A percentile compares a stretch with the other conserved stretches of the same genome.
phyloP scores from a whole-genome alignment of 1,140 invertebrate species.

The Phthorimaea operculella region DNA sequence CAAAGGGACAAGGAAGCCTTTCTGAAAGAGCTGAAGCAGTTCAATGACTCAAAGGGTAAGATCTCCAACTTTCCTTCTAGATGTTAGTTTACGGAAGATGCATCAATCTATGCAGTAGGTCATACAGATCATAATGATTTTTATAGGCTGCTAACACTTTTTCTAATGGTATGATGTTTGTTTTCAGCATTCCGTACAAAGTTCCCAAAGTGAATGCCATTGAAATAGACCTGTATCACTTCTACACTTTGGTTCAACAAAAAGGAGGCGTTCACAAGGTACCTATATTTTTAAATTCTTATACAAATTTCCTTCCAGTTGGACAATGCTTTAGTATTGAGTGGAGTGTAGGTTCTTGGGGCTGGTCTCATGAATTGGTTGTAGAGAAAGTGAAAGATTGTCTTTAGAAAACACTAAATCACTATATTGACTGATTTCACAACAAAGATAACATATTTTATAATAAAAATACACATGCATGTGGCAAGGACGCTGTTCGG shows the following conservation, averaged over 20 bases:
- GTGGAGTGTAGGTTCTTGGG: too few relatives aligned
- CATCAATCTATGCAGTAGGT: too few relatives aligned
- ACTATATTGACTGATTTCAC: too few relatives aligned
- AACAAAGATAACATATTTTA: too few relatives aligned
- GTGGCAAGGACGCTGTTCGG: too few relatives aligned
- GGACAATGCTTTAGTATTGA: too few relatives aligned
- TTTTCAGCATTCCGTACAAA: constrained; percentile 51
- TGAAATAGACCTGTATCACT: constrained; percentile 89
- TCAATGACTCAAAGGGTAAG: constrained; percentile 87
- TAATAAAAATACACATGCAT: too few relatives aligned
- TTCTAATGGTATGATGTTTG: not conserved
- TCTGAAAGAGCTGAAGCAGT: constrained; percentile 82
- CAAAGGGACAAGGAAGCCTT: constrained; percentile 75
- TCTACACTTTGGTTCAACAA: constrained; percentile 91
- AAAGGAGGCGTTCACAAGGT: constrained; percentile 95
- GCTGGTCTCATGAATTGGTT: too few relatives aligned
- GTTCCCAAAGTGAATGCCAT: constrained; percentile 85
- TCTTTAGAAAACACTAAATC: too few relatives aligned
- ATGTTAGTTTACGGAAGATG: too few relatives aligned
- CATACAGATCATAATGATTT: too few relatives aligned
- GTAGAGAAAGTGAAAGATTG: too few relatives aligned
- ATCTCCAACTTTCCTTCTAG: constrained; percentile 16
- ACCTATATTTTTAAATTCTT: constrained; percentile 12
- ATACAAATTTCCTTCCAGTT: not conserved
- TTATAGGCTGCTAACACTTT: not conserved